A percentile compares a stretch with the other conserved stretches of the same genome.
Conservation (phyloP, 2,888 invertebrate genomes). For the Oxytorus armatus region DNA sequence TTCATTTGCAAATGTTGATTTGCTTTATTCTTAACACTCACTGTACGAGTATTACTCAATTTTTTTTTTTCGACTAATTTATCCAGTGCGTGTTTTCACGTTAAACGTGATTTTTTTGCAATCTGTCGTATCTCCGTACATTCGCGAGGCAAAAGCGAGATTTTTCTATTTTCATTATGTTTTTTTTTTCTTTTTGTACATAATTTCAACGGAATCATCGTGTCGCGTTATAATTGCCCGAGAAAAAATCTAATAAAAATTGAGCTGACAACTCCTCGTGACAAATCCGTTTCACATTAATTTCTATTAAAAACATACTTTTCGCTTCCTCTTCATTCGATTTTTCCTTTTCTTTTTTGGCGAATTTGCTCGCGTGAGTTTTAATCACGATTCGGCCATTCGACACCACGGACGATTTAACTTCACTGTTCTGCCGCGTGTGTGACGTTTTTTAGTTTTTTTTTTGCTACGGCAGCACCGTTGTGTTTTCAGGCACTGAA, state of each 20-base stretch:
- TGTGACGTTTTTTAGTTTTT: constrained; percentile 20
- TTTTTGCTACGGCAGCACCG: constrained; percentile 70
- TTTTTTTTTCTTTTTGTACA: constrained; percentile 39
- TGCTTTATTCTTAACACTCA: constrained; percentile 52
- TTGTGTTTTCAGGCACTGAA: constrained; percentile 77
- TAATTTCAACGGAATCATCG: constrained; percentile 30
- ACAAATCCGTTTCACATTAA: constrained; percentile 26
- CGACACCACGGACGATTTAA: constrained; percentile 28
- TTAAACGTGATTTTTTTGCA: constrained; percentile 33
- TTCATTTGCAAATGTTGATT: constrained; percentile 21
- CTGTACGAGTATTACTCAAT: constrained; percentile 25
- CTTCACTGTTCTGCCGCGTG: constrained; percentile 45
- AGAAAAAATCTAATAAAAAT: constrained; percentile 58
- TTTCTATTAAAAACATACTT: constrained; percentile 47
- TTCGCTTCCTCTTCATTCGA: constrained; percentile 4
- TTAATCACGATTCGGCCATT: constrained; percentile 16
- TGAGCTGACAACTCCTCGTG: constrained; percentile 56
- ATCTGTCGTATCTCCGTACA: constrained; percentile 6
- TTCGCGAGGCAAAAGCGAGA: constrained; percentile 20
- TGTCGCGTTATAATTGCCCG: constrained; percentile 44
- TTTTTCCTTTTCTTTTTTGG: neutral
- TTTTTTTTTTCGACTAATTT: neutral
- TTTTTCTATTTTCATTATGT: constrained; percentile 7
- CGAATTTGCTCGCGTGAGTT: neutral
- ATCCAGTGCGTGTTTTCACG: constrained; percentile 3